Conservation (phyloP, 2,888 invertebrate genomes). For the Caenorhabditis sinica region DNA sequence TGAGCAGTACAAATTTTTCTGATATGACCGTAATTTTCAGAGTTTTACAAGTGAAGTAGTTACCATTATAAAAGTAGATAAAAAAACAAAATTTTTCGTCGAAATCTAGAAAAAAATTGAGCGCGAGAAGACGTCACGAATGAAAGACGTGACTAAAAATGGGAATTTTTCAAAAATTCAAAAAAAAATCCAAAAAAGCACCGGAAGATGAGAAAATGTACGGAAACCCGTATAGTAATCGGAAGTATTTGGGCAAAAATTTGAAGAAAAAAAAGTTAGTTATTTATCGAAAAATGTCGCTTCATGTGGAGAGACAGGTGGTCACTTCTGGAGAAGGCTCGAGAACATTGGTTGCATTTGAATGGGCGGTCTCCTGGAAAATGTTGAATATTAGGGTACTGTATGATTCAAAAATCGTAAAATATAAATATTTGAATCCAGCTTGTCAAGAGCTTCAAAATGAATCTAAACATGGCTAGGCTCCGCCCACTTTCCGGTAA, state of each 20-base stretch:
- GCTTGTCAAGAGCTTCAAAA: background rate
- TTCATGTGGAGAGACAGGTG: constrained; percentile 85
- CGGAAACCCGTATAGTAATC: constrained; percentile 1
- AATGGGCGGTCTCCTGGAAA: constrained; percentile 86
- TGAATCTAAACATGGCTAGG: background rate
- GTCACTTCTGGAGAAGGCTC: constrained; percentile 88
- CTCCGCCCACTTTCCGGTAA: no score
- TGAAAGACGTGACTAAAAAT: background rate
- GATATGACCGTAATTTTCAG: background rate
- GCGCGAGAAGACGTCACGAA: background rate
- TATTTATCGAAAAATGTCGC: constrained; percentile 61
- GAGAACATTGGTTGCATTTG: constrained; percentile 87
- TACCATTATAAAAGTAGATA: background rate
- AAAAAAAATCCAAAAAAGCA: constrained; percentile 16
- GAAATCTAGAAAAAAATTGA: constrained; percentile 14
- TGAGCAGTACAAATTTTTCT: no score
- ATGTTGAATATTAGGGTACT: constrained; percentile 16
- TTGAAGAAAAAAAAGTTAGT: constrained; percentile 8
- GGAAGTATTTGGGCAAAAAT: background rate
- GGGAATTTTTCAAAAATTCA: no score
- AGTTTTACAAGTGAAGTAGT: background rate
- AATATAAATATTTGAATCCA: background rate
- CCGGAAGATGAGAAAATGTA: constrained; percentile 20
- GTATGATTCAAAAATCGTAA: no score
- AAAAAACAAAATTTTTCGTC: background rate